Evolutionary conservation across 2,797 vertebrate species (phyloP).

Genomic region (Pitangus sulphuratus): DNA sequence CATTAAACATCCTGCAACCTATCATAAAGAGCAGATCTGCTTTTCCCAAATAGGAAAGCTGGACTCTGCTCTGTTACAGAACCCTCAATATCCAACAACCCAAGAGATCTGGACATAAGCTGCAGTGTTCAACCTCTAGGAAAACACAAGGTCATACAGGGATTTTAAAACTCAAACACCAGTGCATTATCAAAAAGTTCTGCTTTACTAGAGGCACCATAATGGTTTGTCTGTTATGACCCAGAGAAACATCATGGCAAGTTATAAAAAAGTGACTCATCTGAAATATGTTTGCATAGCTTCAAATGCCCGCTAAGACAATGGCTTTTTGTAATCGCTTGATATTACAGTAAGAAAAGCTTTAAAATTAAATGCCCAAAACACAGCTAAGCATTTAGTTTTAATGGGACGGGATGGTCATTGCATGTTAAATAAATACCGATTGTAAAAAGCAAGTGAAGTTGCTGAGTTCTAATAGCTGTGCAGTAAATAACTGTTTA

Average conservation of each 20-base stretch:
- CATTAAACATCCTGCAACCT: background rate
- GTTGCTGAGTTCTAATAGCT: constrained; percentile 52
- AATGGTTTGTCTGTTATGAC: background rate
- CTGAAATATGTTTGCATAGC: background rate
- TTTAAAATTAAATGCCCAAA: constrained; percentile 66
- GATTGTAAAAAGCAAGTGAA: constrained; percentile 60
- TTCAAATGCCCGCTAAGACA: constrained; percentile 7
- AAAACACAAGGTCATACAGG: background rate
- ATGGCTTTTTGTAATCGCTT: constrained; percentile 4
- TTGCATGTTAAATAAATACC: constrained; percentile 65
- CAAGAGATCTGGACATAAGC: background rate
- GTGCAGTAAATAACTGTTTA: constrained; percentile 63
- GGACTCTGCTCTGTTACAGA: background rate
- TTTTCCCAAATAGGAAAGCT: background rate
- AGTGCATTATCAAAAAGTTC: background rate
- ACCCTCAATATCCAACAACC: background rate
- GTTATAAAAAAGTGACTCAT: background rate
- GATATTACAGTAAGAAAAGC: constrained; percentile 8
- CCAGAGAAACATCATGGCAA: background rate
- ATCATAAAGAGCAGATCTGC: background rate
- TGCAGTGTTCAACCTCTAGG: background rate
- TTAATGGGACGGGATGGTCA: constrained; percentile 60
- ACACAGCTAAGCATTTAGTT: constrained; percentile 42
- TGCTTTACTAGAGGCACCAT: background rate
- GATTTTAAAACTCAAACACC: background rate